Evolutionary conservation across 2,113 vertebrate genomes (phyloP).

Genomic region (Erinaceus europaeus): DNA sequence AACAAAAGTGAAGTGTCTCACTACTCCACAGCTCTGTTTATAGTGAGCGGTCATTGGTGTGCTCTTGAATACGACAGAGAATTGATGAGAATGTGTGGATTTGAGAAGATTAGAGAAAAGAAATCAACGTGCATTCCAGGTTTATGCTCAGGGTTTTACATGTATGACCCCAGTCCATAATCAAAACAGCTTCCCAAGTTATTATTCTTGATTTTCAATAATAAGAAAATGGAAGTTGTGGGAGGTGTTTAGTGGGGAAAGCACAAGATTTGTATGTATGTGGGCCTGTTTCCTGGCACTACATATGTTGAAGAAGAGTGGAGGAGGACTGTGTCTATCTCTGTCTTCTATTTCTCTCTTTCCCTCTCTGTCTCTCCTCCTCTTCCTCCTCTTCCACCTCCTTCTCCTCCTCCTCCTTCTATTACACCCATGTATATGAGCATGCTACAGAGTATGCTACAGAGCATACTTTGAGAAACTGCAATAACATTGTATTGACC

Average conservation of each 20-base stretch:
- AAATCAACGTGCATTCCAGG: not conserved
- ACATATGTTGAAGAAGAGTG: no score
- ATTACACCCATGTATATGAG: no score
- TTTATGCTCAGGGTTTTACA: not conserved
- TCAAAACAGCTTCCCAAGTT: constrained; percentile 1
- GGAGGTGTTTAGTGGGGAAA: no score
- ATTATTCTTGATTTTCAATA: constrained; percentile 46
- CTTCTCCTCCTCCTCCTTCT: no score
- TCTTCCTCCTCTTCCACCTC: no score
- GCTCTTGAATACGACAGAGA: not conserved
- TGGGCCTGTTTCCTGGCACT: no score
- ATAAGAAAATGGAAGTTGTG: no score
- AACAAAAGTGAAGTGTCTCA: not conserved
- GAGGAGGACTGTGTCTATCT: no score
- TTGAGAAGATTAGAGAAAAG: not conserved
- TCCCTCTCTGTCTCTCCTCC: not conserved
- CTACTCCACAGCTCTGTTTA: not conserved
- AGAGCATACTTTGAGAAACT: not conserved
- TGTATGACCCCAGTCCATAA: not conserved
- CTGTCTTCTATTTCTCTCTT: not conserved
- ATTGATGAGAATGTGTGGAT: not conserved
- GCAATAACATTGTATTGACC: not conserved
- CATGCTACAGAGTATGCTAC: no score
- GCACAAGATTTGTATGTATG: no score
- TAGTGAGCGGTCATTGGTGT: not conserved